Evolutionary conservation across 2,888 invertebrate species (phyloP).

Genomic region (Papilio demoleus): DNA sequence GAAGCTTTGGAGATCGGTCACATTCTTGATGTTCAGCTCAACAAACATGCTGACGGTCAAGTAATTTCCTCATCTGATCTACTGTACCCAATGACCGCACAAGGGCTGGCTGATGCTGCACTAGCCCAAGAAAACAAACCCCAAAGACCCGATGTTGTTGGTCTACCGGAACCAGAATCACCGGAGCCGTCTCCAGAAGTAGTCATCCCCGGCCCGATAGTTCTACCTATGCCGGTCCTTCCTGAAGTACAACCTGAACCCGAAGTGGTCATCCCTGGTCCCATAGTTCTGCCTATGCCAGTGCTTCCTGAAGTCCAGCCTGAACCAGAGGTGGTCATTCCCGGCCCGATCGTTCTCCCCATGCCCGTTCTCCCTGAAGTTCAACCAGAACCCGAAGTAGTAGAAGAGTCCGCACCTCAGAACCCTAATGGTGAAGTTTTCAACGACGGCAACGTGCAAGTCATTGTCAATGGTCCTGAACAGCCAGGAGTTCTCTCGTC

Average conservation of each 20-base stretch:
- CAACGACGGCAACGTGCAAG: constrained; percentile 66
- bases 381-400: constrained; percentile 39
- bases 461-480: constrained; percentile 59
- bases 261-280: constrained; percentile 14
- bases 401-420: constrained; percentile 46
- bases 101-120: constrained; percentile 60
- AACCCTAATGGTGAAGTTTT: constrained; percentile 59
- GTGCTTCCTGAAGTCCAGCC: constrained; percentile 36
- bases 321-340: constrained; percentile 35
- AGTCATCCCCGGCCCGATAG: constrained; percentile 14
- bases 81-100: constrained; percentile 62
- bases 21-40: constrained; percentile 59
- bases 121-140: constrained; percentile 47
- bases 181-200: constrained; percentile 36
- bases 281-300: constrained; percentile 14
- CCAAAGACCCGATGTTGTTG: constrained; percentile 41
- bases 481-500: constrained; percentile 59
- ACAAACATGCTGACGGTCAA: constrained; percentile 57
- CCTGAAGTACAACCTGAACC: constrained; percentile 43
- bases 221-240: constrained; percentile 7
- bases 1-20: constrained; percentile 59
- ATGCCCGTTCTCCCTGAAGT: constrained; percentile 34
- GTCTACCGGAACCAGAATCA: neutral
- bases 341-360: constrained; percentile 9
- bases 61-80: constrained; percentile 55